A percentile compares a stretch with the other conserved stretches of the same genome.
Evolutionary conservation across 2,113 vertebrate species (phyloP).

Genomic region (Pachyramphus minor): DNA sequence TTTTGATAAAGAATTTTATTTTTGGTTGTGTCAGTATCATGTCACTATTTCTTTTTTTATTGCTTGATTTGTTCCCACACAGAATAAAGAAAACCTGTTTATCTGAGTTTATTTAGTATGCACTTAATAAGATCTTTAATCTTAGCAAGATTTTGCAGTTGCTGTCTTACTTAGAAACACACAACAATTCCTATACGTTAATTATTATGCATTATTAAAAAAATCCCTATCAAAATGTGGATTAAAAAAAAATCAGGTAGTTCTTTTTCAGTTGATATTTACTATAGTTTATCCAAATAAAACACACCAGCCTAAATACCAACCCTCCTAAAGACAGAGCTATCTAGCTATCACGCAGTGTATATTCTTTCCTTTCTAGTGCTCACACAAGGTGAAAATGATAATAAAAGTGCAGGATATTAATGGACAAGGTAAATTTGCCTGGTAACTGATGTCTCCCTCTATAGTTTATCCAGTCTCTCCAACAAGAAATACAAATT

Average conservation of each 20-base stretch:
- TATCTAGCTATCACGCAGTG: not conserved
- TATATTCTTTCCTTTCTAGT: not conserved
- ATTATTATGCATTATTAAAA: not conserved
- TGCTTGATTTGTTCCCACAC: not conserved
- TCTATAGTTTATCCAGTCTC: not conserved
- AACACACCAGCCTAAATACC: not conserved
- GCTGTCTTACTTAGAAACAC: not conserved
- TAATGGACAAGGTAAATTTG: not conserved
- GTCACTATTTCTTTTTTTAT: not conserved
- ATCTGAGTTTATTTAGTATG: not conserved
- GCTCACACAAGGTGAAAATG: not conserved
- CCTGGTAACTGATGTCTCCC: not conserved
- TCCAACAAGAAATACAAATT: not conserved
- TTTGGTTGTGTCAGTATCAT: not conserved
- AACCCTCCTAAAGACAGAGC: not conserved
- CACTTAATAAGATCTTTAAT: not conserved
- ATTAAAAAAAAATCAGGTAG: not conserved
- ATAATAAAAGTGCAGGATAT: not conserved
- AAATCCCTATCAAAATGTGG: not conserved
- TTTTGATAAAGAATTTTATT: not conserved
- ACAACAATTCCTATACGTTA: not conserved
- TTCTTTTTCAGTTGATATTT: not conserved
- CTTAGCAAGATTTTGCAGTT: not conserved
- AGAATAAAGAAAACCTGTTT: constrained; percentile 8
- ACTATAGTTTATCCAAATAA: not conserved